Conservation (phyloP, 1,140 invertebrate species). For the Apis mellifera region Amel_HAv3.1 CM009932.2:11800501-11801000, state of each 20-base stretch:
- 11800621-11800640: background rate
- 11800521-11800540: conserved; percentile 39
- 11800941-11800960: conserved; percentile 7
- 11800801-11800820: too few species aligned
- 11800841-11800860: too few species aligned
- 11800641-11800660: background rate
- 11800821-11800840: too few species aligned
- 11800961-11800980: too few species aligned
- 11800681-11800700: background rate
- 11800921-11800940: background rate
- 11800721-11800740: background rate
- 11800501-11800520: conserved; percentile 41
- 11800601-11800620: conserved; percentile 29
- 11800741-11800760: background rate
- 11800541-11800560: conserved; percentile 6
- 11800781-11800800: too few species aligned
- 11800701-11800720: background rate
- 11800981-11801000: conserved; percentile 44
- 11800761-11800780: too few species aligned
- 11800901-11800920: background rate
- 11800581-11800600: conserved; percentile 7
- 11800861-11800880: too few species aligned
- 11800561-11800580: conserved; percentile 21
- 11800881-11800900: background rate
- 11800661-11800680: background rate